phyloP scores from a whole-genome alignment of 2,113 vertebrate species.

The Okapia johnstoni region DNA sequence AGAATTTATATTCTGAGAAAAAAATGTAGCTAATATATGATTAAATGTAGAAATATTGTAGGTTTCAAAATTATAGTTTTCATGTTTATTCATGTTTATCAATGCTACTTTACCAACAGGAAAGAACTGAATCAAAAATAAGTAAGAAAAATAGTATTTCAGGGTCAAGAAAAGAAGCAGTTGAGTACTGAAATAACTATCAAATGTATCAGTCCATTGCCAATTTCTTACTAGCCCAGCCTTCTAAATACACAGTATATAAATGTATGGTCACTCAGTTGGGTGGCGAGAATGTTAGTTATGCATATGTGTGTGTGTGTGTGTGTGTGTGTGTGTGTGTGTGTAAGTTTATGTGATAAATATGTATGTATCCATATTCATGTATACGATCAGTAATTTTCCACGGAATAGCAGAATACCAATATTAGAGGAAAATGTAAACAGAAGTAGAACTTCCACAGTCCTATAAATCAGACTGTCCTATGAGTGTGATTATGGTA shows the following conservation, averaged over 20 bases:
- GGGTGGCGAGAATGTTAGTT: background rate
- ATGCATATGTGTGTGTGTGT: background rate
- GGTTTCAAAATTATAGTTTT: background rate
- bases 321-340: background rate
- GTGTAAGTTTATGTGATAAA: background rate
- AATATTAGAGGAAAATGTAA: background rate
- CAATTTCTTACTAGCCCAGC: background rate
- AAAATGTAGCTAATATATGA: background rate
- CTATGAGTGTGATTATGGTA: background rate
- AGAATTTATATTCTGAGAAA: background rate
- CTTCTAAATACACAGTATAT: background rate
- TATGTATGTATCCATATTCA: background rate
- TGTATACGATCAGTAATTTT: background rate
- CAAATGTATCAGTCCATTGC: background rate
- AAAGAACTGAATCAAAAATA: background rate
- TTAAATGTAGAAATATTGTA: background rate
- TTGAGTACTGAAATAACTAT: background rate
- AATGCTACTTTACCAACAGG: background rate
- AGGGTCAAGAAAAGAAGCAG: background rate
- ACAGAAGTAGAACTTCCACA: background rate
- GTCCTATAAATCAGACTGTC: background rate
- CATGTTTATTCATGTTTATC: background rate
- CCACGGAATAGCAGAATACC: background rate
- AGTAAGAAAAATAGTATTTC: background rate
- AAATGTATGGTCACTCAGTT: background rate